Base-by-base conservation (phyloP, 1,140 invertebrate species). In the Nixonia krombeini region DNA sequence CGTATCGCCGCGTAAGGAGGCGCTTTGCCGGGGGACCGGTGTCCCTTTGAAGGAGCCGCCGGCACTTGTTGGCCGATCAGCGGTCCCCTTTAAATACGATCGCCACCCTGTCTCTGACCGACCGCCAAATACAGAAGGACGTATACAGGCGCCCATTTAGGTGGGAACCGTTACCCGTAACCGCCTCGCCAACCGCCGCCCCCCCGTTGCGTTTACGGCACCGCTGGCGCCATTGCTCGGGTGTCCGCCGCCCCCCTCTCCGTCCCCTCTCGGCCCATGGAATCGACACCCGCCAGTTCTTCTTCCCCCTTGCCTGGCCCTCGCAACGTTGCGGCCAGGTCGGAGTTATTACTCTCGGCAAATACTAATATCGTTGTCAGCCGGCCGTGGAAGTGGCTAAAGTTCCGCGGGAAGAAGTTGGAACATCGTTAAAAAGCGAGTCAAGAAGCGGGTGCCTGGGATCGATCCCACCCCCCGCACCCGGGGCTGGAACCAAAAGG, bases 41-140 rank as follows among this genome's bases (percentile, higher is more conserved):
- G 63, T 16, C 64, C 73, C 79, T 84, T 84, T 83, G 83, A 84
- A 78, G 78, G 52, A 71, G 75, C 83, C 83, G 82, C 80, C 81
- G 70, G 76, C 76, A 82, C 82, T 84, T 84, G 82, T 84, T 82
- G 79, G 75, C 78, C 79, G 79, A 83, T 82, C 80, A 76, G 74
- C 78, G 78, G 73, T 67, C 75, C 71, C 73, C 78, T 83, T 81
- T 80, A 82, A 85, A 85, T 82, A 79, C 81, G 81, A 85, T 85
- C 77, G 75, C 77, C 79, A 73, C 72, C 68, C 69, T 66, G 72
- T 64, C 65, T 76, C 57, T 55, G 62, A 75, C 74, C 73, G 72
- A 70, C 71, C 63, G 63, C 65, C 66, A 74, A 69, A 66, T 73
- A 73, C 68, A 72, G 67, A 72, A 67, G 59, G 57, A 70, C 56